These are phyloP conservation scores for Hypena proboscidalis DNA, from an alignment of 2,888 invertebrate genomes.

Conservation along the genomic window DNA sequence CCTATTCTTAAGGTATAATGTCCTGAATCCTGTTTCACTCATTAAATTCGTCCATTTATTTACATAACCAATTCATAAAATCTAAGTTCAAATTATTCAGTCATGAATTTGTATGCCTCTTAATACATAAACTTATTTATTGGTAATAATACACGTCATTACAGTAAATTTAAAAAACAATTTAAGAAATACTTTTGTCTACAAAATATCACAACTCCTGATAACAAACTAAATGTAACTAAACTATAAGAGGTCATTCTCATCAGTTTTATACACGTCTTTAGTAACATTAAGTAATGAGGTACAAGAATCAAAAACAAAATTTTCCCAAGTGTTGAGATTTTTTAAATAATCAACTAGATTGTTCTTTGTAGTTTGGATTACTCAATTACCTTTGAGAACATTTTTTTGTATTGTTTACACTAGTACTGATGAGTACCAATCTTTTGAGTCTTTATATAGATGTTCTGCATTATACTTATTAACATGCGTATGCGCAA, in stretches of 20 bases:
- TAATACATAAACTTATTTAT: no score
- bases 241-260: constrained; percentile 10
- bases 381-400: constrained; percentile 58
- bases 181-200: background rate
- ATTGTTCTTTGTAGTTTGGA: constrained; percentile 35
- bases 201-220: background rate
- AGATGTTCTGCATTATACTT: constrained; percentile 28
- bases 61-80: no score
- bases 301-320: constrained; percentile 25
- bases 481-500: constrained; percentile 26
- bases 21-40: no score
- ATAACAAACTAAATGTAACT: constrained; percentile 8
- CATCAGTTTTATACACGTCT: constrained; percentile 15
- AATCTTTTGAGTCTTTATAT: constrained; percentile 49
- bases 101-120: no score
- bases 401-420: constrained; percentile 58
- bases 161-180: no score
- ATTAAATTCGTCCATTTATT: no score
- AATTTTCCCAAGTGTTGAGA: constrained; percentile 36
- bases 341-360: constrained; percentile 31
- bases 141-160: no score
- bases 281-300: constrained; percentile 30
- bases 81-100: background rate
- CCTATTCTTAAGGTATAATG: no score
- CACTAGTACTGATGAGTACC: constrained; percentile 50